These are phyloP conservation scores for Catharus ustulatus DNA, from an alignment of 2,797 vertebrate species.

Conservation along the genomic window DNA sequence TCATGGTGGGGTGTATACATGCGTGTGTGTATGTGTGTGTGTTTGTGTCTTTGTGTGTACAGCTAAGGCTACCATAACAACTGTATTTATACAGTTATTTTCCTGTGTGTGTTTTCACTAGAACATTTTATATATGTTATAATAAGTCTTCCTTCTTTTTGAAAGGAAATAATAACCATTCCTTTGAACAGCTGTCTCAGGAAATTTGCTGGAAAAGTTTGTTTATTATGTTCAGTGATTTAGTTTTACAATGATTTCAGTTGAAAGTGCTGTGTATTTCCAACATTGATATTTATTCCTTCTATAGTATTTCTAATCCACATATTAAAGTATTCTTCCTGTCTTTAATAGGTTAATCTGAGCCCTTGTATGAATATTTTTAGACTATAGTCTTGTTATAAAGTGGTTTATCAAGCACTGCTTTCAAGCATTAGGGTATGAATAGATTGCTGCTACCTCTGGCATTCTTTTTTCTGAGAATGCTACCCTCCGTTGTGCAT, in stretches of 20 bases:
- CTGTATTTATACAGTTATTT: neutral
- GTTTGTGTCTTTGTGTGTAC: rapidly evolving
- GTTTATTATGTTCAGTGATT: neutral
- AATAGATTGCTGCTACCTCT: neutral
- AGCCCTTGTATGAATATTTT: neutral
- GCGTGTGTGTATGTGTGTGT: neutral
- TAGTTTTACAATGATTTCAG: neutral
- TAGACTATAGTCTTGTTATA: neutral
- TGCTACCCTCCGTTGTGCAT: neutral
- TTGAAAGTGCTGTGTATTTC: neutral
- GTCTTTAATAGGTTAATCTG: neutral
- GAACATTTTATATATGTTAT: neutral
- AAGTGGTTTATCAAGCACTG: neutral
- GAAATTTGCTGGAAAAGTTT: neutral
- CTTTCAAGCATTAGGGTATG: neutral
- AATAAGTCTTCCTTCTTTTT: neutral
- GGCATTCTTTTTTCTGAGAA: neutral
- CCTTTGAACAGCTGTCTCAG: neutral
- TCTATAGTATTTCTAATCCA: neutral
- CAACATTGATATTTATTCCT: neutral
- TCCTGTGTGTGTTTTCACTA: neutral
- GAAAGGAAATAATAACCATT: neutral
- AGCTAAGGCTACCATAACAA: neutral
- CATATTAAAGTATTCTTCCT: neutral
- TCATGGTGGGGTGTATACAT: rapidly evolving